Evolutionary conservation across 2,888 invertebrate genomes (phyloP), one percentile per base, ranked within the genome.

Genomic region (Pecten maximus): DNA sequence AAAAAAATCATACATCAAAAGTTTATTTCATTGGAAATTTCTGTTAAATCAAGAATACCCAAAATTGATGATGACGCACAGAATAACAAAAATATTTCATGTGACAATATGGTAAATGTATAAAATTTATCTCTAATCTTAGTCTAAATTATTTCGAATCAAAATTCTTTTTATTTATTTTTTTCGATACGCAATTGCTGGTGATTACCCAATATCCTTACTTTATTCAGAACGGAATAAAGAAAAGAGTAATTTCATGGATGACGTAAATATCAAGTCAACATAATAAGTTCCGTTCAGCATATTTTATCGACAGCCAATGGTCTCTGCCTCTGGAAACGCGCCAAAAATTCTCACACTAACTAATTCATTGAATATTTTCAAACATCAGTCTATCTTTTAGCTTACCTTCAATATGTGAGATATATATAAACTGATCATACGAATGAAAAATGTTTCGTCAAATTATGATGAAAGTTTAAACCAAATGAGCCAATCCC

Each of bases 401-500:
- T 35, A 74, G 8, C 15, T 0, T 12, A 74, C 35, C 0, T 35
- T 35, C 2, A 28, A 2, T 28, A 15, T 35, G 35, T 74, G 8
- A 6, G 10, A 74, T 74, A 12, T 35, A 28, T 28, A 2, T 74
- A 12, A 35, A 74, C 28, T 6, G 15, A 74, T 74, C 6, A 74
- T 6, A 74, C 4, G 35, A 28, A n/a, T n/a, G 16, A 16, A 28
- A 74, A 28, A 6, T 54, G 10, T 74, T 74, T 12, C 1, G 28
- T 23, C 50, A 60, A 60, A 28, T 28, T 4, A 10, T 74, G 74
- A 74, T 23, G 74, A 74, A 35, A 48, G 48, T 39, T 48, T 19
- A 48, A 19, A 35, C 35, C 19, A 48, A 19, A 48, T 28, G 40
- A 48, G 48, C 88, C 88, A 88, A 88, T 90, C 87, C 88, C 88